phyloP scores from a whole-genome alignment of 35 echinoderm and acorn worm species.

The Strongylocentrotus purpuratus region DNA sequence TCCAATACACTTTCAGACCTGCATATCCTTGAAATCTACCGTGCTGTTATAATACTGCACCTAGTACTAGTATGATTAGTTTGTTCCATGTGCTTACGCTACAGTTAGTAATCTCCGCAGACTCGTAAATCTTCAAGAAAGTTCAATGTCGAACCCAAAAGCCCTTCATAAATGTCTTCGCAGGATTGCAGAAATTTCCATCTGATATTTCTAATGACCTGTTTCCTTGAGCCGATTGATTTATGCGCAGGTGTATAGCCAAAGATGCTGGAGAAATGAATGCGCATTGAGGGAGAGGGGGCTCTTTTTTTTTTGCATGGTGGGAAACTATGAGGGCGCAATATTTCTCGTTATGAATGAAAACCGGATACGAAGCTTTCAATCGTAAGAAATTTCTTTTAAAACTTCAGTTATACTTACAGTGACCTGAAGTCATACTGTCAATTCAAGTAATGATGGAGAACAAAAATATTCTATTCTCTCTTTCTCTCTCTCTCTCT shows the following conservation, averaged over 20 bases:
- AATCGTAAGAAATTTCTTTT: too few relatives aligned
- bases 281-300: background rate
- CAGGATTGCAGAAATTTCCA: background rate
- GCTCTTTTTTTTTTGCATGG: background rate
- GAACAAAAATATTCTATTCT: too few relatives aligned
- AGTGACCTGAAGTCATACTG: too few relatives aligned
- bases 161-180: conserved; percentile 7
- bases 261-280: background rate
- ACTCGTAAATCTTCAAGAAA: background rate
- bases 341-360: background rate
- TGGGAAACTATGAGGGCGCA: background rate
- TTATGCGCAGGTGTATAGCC: background rate
- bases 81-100: background rate
- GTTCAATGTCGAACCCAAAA: background rate
- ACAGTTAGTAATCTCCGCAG: background rate
- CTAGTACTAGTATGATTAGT: too few relatives aligned
- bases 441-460: too few relatives aligned
- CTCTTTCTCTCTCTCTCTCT: too few relatives aligned
- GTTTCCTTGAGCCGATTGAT: conserved; percentile 25
- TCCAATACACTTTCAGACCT: too few relatives aligned
- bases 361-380: background rate
- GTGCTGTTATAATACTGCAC: background rate
- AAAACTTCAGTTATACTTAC: too few relatives aligned
- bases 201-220: conserved; percentile 23
- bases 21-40: background rate